phyloP scores from a whole-genome alignment of 2,113 vertebrate genomes.

The Elephas maximus region DNA sequence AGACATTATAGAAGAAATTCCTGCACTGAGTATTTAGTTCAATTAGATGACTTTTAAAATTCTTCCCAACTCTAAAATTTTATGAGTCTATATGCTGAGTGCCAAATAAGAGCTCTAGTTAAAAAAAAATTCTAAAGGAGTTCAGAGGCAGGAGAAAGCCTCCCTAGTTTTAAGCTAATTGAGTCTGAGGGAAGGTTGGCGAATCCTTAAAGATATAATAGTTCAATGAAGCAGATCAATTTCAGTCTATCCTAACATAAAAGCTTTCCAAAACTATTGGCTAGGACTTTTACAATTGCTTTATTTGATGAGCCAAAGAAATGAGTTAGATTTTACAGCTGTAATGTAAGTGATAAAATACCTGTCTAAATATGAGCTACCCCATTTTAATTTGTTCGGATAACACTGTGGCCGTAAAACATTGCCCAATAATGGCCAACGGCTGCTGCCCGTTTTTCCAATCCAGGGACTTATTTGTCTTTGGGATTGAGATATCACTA shows the following conservation, averaged over 20 bases:
- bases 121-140: not conserved
- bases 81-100: not conserved
- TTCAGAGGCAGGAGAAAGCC: not conserved
- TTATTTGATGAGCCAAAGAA: constrained; percentile 42
- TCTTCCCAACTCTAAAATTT: not conserved
- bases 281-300: constrained; percentile 6
- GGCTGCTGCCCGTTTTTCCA: not conserved
- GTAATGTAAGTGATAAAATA: constrained; percentile 47
- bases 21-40: not conserved
- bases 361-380: not conserved
- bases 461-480: not conserved
- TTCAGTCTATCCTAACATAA: constrained; percentile 46
- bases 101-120: not conserved
- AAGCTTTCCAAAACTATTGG: constrained; percentile 48
- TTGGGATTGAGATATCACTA: not conserved
- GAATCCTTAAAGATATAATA: constrained; percentile 60
- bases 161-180: constrained; percentile 31
- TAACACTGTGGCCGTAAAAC: not conserved
- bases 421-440: not conserved
- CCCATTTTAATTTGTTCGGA: not conserved
- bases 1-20: not conserved
- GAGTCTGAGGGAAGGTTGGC: constrained; percentile 29
- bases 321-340: constrained; percentile 33
- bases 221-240: constrained; percentile 62
- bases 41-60: not conserved